These are phyloP conservation scores for Octodon degus DNA, from an alignment of 2,113 vertebrate species.

Conservation along the genomic window DNA sequence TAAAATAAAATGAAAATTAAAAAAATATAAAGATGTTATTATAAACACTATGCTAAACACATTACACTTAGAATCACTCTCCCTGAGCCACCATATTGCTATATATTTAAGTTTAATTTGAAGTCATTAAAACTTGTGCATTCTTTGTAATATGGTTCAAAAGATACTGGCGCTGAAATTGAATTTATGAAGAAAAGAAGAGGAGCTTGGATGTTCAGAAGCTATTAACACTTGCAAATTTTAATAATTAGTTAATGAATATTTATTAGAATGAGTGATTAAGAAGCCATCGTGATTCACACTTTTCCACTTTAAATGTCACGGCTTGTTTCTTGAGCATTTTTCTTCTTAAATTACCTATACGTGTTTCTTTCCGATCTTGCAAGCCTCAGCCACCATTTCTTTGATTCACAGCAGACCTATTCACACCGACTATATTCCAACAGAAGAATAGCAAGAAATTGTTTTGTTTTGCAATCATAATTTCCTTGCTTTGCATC, in stretches of 20 bases:
- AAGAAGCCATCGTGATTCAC: background rate
- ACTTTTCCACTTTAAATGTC: slow-evolving; percentile 62
- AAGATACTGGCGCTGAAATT: background rate
- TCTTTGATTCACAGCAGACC: background rate
- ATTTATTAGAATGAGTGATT: slow-evolving; percentile 56
- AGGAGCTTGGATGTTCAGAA: background rate
- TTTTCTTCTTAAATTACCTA: background rate
- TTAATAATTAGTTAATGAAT: slow-evolving; percentile 52
- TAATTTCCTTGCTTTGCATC: background rate
- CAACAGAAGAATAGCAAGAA: background rate
- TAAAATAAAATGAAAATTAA: background rate
- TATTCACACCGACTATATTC: background rate
- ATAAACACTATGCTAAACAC: background rate
- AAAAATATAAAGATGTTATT: background rate
- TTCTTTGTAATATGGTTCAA: background rate
- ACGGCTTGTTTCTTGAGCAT: background rate
- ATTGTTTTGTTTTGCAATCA: background rate
- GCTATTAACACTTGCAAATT: slow-evolving; percentile 52
- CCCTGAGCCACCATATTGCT: background rate
- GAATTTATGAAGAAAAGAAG: background rate
- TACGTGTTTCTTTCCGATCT: background rate
- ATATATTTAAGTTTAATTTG: background rate
- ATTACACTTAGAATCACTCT: background rate
- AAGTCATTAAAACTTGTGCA: background rate
- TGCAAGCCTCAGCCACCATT: background rate